Evolutionary conservation across 2,888 invertebrate genomes (phyloP), one percentile per base, ranked within the genome.

Genomic region (Caenorhabditis auriculariae): DNA sequence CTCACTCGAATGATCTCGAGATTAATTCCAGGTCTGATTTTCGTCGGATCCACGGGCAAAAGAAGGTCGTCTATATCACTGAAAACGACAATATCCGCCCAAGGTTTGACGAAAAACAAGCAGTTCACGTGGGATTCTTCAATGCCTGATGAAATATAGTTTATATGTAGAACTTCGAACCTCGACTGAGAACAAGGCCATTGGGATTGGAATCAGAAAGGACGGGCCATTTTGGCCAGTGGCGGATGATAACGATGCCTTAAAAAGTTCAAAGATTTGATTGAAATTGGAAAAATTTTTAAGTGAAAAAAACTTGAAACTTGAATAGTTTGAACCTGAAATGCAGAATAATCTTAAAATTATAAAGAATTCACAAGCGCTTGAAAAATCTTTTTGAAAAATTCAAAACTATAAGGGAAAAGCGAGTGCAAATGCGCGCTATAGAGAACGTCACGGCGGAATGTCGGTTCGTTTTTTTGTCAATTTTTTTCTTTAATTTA

Each of bases 51-150:
- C n/a, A 60, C n/a, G 0, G 79, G 79, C 38, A 79, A 55, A 0
- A 80, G 54, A 69, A 79, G 74, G 55, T 79, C 79, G 54, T 79
- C 79, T 39, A 79, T 78, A 54, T 79, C 79, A 6, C 78, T 78
- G 65, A 79, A 78, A 7, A 72, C 78, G 12, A 75, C 72, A 60
- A 72, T 51, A 52, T 79, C 78, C 3, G 78, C 69, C 57, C 73
- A 79, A 4, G 78, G 76, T 35, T 79, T 79, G n/a, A 69, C 79
- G 56, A 75, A 75, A 58, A 78, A 77, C 24, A 79, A 63, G 55
- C 79, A 79, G 39, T 79, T 79, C 6, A 79, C 78, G 45, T 79
- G 78, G 3, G 77, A 77, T 53, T 79, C 79, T 55, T 79, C 79
- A 41, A 79, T 79, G 24, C 79, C 76, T 43, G 60, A 26, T 27